Evolutionary conservation across 1,140 invertebrate species (phyloP).

Genomic region (Bombyx mori): DNA sequence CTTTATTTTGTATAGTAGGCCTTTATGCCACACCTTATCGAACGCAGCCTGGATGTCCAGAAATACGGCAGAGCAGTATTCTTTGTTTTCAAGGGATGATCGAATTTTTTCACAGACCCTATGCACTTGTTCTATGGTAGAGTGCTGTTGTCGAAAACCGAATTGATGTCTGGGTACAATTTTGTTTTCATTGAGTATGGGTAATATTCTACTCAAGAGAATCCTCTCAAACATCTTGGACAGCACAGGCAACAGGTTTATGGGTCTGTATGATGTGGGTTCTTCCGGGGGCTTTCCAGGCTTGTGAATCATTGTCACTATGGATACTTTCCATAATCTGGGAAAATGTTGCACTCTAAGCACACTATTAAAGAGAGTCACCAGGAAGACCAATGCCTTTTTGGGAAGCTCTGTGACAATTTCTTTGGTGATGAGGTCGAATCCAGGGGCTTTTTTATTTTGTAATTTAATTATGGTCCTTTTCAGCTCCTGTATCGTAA

Average conservation of each 20-base stretch:
- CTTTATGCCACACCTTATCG: slow-evolving; percentile 8
- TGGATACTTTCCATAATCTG: too few relatives aligned
- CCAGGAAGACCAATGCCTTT: too few relatives aligned
- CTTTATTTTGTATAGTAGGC: slow-evolving; percentile 1
- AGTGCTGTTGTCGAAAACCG: slow-evolving; percentile 10
- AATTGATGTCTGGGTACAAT: slow-evolving; percentile 16
- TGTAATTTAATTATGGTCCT: too few relatives aligned
- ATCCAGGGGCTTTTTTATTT: too few relatives aligned
- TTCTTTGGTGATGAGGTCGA: too few relatives aligned
- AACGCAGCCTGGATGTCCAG: slow-evolving; percentile 9
- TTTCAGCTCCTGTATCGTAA: too few relatives aligned
- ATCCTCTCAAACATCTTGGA: slow-evolving; percentile 11
- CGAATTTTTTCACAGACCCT: slow-evolving; percentile 6
- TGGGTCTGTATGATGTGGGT: slow-evolving; percentile 10
- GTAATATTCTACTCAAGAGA: slow-evolving; percentile 6
- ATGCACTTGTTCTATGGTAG: slow-evolving; percentile 10
- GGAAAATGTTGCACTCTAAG: too few relatives aligned
- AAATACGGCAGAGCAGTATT: slow-evolving; percentile 11
- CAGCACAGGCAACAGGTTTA: slow-evolving; percentile 10
- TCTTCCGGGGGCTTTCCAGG: slow-evolving; percentile 1
- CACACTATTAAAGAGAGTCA: too few relatives aligned
- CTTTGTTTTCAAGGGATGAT: slow-evolving; percentile 4
- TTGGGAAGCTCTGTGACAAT: too few relatives aligned
- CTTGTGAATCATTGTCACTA: too few relatives aligned
- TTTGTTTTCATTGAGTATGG: slow-evolving; percentile 3